Conservation (phyloP, 2,113 vertebrate species). For the Sclerurus mexicanus region DNA sequence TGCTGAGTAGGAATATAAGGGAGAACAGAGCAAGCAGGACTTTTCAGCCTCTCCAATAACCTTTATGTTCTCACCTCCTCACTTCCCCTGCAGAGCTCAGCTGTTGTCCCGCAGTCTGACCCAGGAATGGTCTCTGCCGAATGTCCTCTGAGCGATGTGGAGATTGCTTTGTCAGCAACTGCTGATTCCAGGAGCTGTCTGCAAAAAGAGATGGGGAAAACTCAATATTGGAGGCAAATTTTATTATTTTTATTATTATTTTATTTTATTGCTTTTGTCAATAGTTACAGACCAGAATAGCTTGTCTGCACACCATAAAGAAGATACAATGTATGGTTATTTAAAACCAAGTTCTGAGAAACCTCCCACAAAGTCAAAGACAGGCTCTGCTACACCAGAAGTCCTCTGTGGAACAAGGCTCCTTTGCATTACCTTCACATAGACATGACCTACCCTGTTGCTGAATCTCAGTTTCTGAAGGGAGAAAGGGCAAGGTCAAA, state of each 20-base stretch:
- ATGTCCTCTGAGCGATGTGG: conserved; percentile 17
- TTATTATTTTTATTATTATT: neutral
- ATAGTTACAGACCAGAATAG: neutral
- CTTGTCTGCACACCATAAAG: neutral
- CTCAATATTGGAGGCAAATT: neutral
- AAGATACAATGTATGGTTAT: neutral
- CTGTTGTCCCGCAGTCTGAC: conserved; percentile 67
- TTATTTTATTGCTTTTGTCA: neutral
- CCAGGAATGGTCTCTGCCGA: conserved; percentile 76
- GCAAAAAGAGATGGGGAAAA: neutral
- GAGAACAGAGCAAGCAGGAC: neutral
- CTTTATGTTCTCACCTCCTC: conserved; percentile 73
- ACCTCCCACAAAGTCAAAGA: neutral
- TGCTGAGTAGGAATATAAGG: neutral
- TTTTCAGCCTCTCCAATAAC: neutral
- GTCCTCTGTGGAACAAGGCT: rapidly evolving
- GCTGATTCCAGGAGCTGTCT: conserved; percentile 77
- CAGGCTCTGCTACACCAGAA: neutral
- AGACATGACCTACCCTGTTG: neutral
- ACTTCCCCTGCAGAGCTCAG: conserved; percentile 69
- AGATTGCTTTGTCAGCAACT: conserved; percentile 65
- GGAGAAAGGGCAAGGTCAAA: neutral
- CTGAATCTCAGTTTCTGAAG: neutral
- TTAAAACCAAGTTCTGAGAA: neutral
- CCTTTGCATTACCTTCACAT: neutral